phyloP scores from a whole-genome alignment of 1,140 invertebrate genomes.

The Lepidurus couesii region DNA sequence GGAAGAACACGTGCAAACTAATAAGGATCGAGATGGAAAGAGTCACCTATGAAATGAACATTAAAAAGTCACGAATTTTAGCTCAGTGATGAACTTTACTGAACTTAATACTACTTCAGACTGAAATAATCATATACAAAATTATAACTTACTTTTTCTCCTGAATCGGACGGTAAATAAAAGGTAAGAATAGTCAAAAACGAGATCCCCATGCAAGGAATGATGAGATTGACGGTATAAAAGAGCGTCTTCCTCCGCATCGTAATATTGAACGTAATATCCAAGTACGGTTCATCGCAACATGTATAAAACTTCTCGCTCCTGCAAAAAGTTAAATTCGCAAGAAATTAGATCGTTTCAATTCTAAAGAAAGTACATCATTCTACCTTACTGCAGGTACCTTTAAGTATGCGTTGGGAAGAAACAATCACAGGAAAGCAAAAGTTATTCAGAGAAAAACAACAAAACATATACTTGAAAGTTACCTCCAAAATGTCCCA shows the following conservation, averaged over 20 bases:
- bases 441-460: no score
- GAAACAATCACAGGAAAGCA: constrained; percentile 60
- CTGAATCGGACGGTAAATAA: constrained; percentile 86
- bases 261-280: constrained; percentile 98
- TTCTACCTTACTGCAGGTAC: constrained; percentile 6
- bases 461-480: no score
- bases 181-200: constrained; percentile 97
- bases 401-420: constrained; percentile 26
- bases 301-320: constrained; percentile 86
- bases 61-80: neutral
- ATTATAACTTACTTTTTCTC: constrained; percentile 31
- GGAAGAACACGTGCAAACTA: constrained; percentile 98
- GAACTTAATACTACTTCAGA: neutral
- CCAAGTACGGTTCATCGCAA: constrained; percentile 88
- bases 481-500: constrained; percentile 95
- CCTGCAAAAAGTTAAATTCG: constrained; percentile 45
- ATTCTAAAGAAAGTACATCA: neutral
- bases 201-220: constrained; percentile 94
- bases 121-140: constrained; percentile 9
- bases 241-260: constrained; percentile 92
- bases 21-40: constrained; percentile 98
- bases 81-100: neutral
- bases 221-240: constrained; percentile 94
- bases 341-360: constrained; percentile 34
- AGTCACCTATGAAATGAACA: constrained; percentile 66